phyloP scores from a whole-genome alignment of 2,888 invertebrate genomes.

The Caenorhabditis sp. region DNA sequence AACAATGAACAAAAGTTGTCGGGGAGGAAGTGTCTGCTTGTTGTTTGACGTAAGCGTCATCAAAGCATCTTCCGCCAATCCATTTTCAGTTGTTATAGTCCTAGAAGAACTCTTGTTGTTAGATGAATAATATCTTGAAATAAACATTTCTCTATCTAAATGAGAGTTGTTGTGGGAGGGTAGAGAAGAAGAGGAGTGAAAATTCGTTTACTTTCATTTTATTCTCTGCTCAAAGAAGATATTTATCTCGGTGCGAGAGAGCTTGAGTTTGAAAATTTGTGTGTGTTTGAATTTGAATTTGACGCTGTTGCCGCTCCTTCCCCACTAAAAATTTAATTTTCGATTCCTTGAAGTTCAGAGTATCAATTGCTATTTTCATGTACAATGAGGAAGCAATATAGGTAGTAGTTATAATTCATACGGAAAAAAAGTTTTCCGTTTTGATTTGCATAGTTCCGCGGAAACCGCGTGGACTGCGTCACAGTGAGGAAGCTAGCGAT shows the following conservation, averaged over 20 bases:
- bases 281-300: constrained; percentile 23
- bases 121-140: constrained; percentile 22
- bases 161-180: neutral
- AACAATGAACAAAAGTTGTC: constrained; percentile 42
- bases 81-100: neutral
- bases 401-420: neutral
- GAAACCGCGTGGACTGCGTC: neutral
- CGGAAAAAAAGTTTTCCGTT: neutral
- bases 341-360: constrained; percentile 45
- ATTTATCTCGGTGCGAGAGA: constrained; percentile 20
- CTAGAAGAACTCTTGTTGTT: neutral
- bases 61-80: neutral
- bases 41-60: constrained; percentile 16
- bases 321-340: constrained; percentile 41
- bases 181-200: constrained; percentile 17
- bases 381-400: too few relatives aligned
- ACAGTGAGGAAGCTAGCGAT: neutral
- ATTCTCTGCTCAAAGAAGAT: constrained; percentile 39
- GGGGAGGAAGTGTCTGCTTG: neutral
- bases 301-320: neutral
- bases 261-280: constrained; percentile 31
- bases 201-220: constrained; percentile 24
- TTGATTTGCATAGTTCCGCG: constrained; percentile 31
- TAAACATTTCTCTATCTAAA: constrained; percentile 29
- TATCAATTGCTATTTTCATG: neutral